Conservation (phyloP, 2,888 invertebrate genomes). For the Hydrotaea diabolus region DNA sequence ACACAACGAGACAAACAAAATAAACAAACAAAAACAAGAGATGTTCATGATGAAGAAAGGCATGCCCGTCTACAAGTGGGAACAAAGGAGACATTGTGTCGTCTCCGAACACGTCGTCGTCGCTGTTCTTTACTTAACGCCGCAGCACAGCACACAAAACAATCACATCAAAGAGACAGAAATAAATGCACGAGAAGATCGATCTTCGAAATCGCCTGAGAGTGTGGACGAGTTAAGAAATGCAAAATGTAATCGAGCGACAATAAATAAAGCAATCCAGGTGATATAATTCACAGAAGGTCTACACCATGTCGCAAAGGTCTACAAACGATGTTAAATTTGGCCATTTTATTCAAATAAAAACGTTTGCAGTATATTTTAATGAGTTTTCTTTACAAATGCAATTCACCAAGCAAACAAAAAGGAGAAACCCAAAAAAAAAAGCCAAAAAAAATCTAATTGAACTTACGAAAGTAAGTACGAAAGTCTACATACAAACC, state of each 20-base stretch:
- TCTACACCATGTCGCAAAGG: too few species aligned
- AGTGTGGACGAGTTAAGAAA: not conserved
- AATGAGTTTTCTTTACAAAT: too few species aligned
- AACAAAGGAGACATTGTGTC: conserved; percentile 63
- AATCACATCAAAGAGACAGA: not conserved
- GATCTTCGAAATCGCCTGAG: not conserved
- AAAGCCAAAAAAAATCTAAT: too few species aligned
- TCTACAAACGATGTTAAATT: too few species aligned
- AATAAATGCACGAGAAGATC: not conserved
- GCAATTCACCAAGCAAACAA: too few species aligned
- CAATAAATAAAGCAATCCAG: conserved; percentile 70
- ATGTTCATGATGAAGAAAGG: not conserved
- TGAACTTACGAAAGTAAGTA: too few species aligned
- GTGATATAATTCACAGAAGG: conserved; percentile 75
- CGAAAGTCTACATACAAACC: too few species aligned
- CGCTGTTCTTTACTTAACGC: conserved; percentile 29
- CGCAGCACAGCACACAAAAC: not conserved
- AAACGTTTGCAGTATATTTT: too few species aligned
- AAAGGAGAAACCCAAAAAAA: too few species aligned
- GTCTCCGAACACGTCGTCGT: conserved; percentile 57
- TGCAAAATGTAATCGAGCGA: conserved; percentile 29
- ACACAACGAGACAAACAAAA: conserved; percentile 27
- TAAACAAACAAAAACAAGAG: not conserved
- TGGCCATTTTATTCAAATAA: too few species aligned
- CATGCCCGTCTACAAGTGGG: not conserved